These are phyloP conservation scores for Cecidostiba fungosa DNA, from an alignment of 2,888 invertebrate species.

Conservation along the genomic window DNA sequence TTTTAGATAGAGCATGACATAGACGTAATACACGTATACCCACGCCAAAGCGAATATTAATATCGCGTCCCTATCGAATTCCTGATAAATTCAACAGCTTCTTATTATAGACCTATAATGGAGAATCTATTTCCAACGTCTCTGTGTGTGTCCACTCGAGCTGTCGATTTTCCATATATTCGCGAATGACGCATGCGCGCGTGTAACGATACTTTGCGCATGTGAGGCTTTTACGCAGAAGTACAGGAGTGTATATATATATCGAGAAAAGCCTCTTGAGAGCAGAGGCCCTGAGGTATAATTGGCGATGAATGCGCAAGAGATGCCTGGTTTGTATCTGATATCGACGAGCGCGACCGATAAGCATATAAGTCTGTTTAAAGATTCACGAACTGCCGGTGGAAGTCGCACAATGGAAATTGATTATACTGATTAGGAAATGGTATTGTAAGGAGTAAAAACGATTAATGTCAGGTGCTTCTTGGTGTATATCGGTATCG, in stretches of 20 bases:
- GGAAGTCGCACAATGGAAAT: background rate
- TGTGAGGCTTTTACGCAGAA: background rate
- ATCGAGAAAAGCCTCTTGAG: background rate
- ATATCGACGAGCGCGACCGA: slow-evolving; percentile 1
- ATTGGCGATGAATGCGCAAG: background rate
- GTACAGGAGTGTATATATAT: background rate
- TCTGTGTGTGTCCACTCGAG: background rate
- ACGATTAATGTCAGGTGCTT: background rate
- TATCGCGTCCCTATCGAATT: background rate
- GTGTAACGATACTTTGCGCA: background rate
- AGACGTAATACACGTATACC: background rate
- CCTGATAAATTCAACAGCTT: background rate
- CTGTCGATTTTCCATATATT: background rate
- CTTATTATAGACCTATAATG: slow-evolving; percentile 5
- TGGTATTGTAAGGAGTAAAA: background rate
- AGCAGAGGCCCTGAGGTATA: background rate
- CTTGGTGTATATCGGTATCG: background rate
- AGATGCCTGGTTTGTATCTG: slow-evolving; percentile 11
- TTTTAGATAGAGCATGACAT: background rate
- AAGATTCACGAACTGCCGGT: background rate
- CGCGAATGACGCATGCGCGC: background rate
- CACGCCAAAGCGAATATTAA: background rate
- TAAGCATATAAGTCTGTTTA: background rate
- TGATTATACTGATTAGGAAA: background rate
- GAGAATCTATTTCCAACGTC: background rate